Percentiles rank a stretch among this genome's conserved stretches.
Evolutionary conservation across 2,113 vertebrate genomes (phyloP).

Genomic region (Lepus europaeus): DNA sequence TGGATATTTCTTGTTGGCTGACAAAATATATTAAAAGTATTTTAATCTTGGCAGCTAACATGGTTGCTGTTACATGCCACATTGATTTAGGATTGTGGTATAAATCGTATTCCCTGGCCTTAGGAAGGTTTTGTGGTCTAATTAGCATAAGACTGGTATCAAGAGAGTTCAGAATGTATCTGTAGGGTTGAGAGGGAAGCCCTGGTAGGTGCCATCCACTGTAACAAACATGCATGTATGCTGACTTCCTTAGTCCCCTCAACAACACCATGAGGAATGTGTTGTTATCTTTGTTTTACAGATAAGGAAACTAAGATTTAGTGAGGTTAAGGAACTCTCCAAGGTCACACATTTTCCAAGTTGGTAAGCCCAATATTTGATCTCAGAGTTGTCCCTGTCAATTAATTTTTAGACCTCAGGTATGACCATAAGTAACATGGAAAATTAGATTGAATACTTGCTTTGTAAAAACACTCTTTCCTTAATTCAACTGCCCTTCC

Average conservation of each 20-base stretch:
- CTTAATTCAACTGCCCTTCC: not conserved
- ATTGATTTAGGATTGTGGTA: not conserved
- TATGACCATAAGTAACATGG: not conserved
- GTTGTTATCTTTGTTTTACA: not conserved
- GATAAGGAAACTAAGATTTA: slow-evolving; percentile 14
- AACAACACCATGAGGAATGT: not conserved
- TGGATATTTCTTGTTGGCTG: not conserved
- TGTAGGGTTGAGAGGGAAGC: not conserved
- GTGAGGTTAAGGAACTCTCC: slow-evolving; percentile 30
- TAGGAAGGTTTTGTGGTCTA: not conserved
- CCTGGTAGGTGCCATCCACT: not conserved
- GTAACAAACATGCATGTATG: not conserved
- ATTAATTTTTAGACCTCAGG: not conserved
- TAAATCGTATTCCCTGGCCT: not conserved
- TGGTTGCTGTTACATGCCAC: not conserved
- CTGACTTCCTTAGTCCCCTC: not conserved
- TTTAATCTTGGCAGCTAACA: slow-evolving; percentile 46
- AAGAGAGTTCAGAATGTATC: not conserved
- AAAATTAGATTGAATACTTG: not conserved
- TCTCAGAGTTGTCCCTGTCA: not conserved
- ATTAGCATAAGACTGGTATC: not conserved
- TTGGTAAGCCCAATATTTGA: not conserved
- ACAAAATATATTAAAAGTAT: slow-evolving; percentile 35
- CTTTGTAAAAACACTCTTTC: not conserved
- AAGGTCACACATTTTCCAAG: not conserved